These are phyloP conservation scores for Gorsachius magnificus DNA, from an alignment of 2,797 vertebrate species.

Conservation along the genomic window DNA sequence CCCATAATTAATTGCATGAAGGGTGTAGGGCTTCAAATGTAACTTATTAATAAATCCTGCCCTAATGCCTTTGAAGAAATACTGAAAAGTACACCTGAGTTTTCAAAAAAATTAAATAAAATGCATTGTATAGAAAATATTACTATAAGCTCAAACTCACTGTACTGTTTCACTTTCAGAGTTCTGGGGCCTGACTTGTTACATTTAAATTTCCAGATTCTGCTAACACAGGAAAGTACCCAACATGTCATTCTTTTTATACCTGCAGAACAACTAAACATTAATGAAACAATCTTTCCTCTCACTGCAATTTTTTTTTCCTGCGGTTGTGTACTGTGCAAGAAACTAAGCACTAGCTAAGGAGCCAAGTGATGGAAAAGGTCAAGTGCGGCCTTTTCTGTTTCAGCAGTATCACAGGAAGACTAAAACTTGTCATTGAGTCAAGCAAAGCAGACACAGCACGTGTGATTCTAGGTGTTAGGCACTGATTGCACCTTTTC, in stretches of 20 bases:
- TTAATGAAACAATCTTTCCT: not conserved
- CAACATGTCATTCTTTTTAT: not conserved
- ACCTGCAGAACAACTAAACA: not conserved
- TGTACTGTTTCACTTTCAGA: not conserved
- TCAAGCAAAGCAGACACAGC: accelerated
- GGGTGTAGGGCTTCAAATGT: not conserved
- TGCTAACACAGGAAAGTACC: not conserved
- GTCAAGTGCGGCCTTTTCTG: not conserved
- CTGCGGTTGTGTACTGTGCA: not conserved
- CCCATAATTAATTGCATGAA: not conserved
- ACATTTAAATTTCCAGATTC: not conserved
- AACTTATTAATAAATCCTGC: not conserved
- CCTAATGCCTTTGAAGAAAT: not conserved
- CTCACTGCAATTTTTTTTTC: not conserved
- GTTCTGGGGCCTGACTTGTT: not conserved
- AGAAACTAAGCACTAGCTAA: not conserved
- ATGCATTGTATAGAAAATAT: not conserved
- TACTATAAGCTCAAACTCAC: not conserved
- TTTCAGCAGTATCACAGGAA: not conserved
- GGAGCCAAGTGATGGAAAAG: not conserved
- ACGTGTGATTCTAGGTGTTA: not conserved
- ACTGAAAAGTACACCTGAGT: not conserved
- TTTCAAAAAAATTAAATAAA: not conserved
- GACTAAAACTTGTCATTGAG: not conserved
- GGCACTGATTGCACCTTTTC: not conserved